Conservation (phyloP, 2,888 invertebrate species). For the Trisateles emortualis region DNA sequence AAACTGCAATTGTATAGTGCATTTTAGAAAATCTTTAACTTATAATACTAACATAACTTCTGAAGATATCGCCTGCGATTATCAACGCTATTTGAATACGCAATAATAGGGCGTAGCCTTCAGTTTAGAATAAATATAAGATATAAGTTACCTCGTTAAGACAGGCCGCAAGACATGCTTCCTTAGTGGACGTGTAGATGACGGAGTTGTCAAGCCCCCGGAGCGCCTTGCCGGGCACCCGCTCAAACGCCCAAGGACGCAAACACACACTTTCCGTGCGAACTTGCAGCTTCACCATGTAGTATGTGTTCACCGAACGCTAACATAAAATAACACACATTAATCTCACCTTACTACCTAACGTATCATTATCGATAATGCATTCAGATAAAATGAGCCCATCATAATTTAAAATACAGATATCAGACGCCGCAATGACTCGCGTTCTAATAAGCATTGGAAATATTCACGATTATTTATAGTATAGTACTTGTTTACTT, state of each 20-base stretch:
- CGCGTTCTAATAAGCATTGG: constrained; percentile 40
- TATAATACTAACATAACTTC: constrained; percentile 1
- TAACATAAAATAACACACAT: constrained; percentile 41
- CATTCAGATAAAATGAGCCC: constrained; percentile 38
- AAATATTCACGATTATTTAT: constrained; percentile 26
- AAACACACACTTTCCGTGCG: constrained; percentile 96
- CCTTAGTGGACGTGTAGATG: constrained; percentile 97
- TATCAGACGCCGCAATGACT: constrained; percentile 26
- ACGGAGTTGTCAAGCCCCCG: constrained; percentile 96
- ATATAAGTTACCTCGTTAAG: constrained; percentile 91
- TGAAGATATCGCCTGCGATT: constrained; percentile 2
- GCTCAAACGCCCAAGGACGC: constrained; percentile 97
- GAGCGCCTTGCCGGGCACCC: constrained; percentile 97
- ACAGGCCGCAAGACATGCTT: constrained; percentile 97
- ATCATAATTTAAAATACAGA: constrained; percentile 32
- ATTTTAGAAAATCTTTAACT: not conserved
- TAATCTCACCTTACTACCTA: constrained; percentile 33
- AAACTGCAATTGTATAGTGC: not conserved
- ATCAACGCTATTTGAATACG: constrained; percentile 15
- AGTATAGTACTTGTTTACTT: constrained; percentile 3
- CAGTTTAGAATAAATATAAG: constrained; percentile 24
- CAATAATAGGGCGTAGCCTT: constrained; percentile 3
- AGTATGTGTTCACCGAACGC: constrained; percentile 94
- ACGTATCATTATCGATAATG: constrained; percentile 44
- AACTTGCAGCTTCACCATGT: constrained; percentile 97